Evolutionary conservation across 1,140 invertebrate genomes (phyloP), one percentile per base, ranked within the genome.

Genomic region (Drosophila azteca): DNA sequence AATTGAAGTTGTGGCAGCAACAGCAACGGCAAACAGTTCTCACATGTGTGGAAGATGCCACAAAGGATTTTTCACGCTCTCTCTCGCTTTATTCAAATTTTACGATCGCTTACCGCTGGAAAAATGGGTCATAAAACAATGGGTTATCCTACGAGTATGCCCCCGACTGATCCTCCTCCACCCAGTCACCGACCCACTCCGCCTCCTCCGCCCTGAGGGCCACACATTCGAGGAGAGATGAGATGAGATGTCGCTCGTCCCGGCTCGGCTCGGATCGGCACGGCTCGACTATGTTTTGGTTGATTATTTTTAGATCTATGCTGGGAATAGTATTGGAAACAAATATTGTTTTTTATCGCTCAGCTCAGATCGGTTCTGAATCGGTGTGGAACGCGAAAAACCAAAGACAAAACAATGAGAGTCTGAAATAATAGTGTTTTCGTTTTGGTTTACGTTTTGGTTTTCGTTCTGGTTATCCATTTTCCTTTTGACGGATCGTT

Each of bases 271-370:
- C 3, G 13, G 11, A 11, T 39, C 3, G 31, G 7, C 4, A 1
- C 35, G 7, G 8, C 31, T 35, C 35, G 11, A 13, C 57, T 55
- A 65, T 50, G 62, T 71, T 76, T 71, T 65, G 50, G 55, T 79
- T 82, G 82, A 75, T 88, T 87, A 87, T 87, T 87, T 87, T 87
- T 87, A 87, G 82, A 88, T 39, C 82, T 82, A 87, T 87, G 82
- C 69, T 45, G 63, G 63, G 83, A 88, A 87, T 87, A 87, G 82
- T 88, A 87, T 87, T 87, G 83, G 82, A 87, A 87, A 87, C 78
- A 87, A 87, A 87, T 87, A 87, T 82, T 64, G 59, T 62, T 71
- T 75, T 87, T 87, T 87, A 87, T 87, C 69, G 78, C 82, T 44
- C 45, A 43, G 64, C 26, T 29, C 54, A 39, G 35, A 39, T 54